Percentiles rank a stretch among this genome's conserved stretches.
These are phyloP conservation scores for Meteorus cinctellus DNA, from an alignment of 2,888 invertebrate genomes.

Conservation along the genomic window DNA sequence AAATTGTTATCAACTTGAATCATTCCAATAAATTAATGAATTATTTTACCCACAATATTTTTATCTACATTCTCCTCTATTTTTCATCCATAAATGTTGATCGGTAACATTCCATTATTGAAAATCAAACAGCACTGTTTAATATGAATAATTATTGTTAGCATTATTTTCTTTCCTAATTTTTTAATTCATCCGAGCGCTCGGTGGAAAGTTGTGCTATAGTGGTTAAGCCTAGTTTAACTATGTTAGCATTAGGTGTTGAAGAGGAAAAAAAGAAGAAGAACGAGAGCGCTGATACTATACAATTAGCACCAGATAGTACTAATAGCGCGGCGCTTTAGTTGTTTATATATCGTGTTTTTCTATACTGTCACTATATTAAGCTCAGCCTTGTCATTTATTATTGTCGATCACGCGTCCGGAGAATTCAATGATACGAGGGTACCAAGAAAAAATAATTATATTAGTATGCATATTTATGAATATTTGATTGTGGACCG, in stretches of 20 bases:
- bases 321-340: constrained; percentile 69
- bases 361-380: constrained; percentile 65
- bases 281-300: constrained; percentile 64
- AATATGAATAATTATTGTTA: not conserved
- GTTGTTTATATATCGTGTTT: constrained; percentile 71
- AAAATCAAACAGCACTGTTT: not conserved
- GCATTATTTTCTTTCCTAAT: constrained; percentile 8
- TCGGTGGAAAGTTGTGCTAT: constrained; percentile 51
- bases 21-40: constrained; percentile 3
- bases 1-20: constrained; percentile 15
- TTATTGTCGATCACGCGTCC: constrained; percentile 16
- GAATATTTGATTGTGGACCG: constrained; percentile 5
- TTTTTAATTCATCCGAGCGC: not conserved
- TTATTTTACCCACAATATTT: not conserved
- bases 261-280: constrained; percentile 43
- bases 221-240: constrained; percentile 65
- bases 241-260: constrained; percentile 61
- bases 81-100: not conserved
- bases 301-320: constrained; percentile 66
- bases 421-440: constrained; percentile 25
- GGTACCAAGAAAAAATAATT: constrained; percentile 19
- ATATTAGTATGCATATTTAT: constrained; percentile 29
- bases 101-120: not conserved
- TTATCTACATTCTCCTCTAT: not conserved
- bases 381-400: constrained; percentile 55